Conservation (phyloP, 2,888 invertebrate genomes). For the Synergus itoensis region DNA sequence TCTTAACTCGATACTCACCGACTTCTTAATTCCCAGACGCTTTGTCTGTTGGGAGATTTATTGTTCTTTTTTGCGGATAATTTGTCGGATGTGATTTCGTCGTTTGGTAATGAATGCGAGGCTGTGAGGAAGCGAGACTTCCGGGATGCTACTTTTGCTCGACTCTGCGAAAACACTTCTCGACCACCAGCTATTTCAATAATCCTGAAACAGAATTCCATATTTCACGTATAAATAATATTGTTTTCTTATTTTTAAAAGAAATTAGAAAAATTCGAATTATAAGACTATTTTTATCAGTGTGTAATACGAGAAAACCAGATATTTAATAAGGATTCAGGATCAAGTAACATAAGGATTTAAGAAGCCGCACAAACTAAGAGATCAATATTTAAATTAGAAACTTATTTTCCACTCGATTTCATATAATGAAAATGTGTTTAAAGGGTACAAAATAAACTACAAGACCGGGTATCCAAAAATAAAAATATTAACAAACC, state of each 20-base stretch:
- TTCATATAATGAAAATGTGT: neutral
- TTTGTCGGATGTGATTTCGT: constrained; percentile 75
- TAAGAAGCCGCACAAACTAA: neutral
- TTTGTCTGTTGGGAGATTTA: constrained; percentile 80
- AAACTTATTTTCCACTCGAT: neutral
- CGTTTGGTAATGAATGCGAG: constrained; percentile 73
- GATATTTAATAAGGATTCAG: neutral
- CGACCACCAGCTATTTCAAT: constrained; percentile 90
- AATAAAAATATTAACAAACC: neutral
- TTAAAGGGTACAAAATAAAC: neutral
- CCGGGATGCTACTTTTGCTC: constrained; percentile 86
- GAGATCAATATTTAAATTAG: neutral
- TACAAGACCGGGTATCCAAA: neutral
- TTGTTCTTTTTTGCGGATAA: constrained; percentile 77
- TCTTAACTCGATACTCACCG: constrained; percentile 74
- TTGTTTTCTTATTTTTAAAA: too few relatives aligned
- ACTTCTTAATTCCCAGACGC: constrained; percentile 81
- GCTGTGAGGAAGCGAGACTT: constrained; percentile 82
- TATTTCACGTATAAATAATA: too few relatives aligned
- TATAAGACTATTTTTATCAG: neutral
- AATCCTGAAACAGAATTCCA: constrained; percentile 78
- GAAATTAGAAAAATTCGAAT: too few relatives aligned
- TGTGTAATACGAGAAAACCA: neutral
- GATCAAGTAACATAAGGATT: neutral
- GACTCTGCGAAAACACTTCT: constrained; percentile 90